Evolutionary conservation across 2,797 vertebrate genomes (phyloP), one percentile per base, ranked within the genome.

Genomic region (Rachycentron canadum): DNA sequence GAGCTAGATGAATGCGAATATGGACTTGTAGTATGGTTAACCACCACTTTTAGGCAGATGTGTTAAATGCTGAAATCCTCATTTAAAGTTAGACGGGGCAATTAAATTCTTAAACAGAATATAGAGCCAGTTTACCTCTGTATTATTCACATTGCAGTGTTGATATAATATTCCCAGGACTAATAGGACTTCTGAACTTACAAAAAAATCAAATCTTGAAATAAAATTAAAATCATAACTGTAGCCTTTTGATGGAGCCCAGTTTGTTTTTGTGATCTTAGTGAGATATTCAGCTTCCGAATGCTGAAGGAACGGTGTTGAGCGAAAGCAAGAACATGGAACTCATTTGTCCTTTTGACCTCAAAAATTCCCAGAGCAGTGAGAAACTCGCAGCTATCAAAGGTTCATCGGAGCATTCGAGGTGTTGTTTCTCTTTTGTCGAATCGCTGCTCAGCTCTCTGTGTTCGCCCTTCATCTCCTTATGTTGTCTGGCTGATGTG

Each of bases 331-430:
- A 58, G 30, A 76, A 41, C 25, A 28, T 36, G 40, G 49, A 61
- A 36, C 47, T 55, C 28, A 30, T 55, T 80, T 38, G 13, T 61
- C 55, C 16, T 32, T 30, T 50, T 61, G 49, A 62, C 32, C 36
- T n/a, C n/a, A n/a, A n/a, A n/a, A n/a, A n/a, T n/a, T n/a, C n/a
- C n/a, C 1, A 12, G 17, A 73, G 64, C 56, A 3, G 61, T 9
- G 72, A 56, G 56, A 25, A 32, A 36, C 17, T 28, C 16, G 23
- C 26, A 68, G 1, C n/a, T 49, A 14, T 53, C 62, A 52, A 16
- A 34, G 59, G 67, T 73, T 59, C 45, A 63, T 69, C 50, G 64
- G 58, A 52, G 2, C 3, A 11, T 28, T 73, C 5, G 23, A 1
- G 2, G 50, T 28, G 38, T n/a, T 50, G 61, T 19, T 36, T n/a